Conservation (phyloP, 1,140 invertebrate species). For the Nasonia giraulti region DNA sequence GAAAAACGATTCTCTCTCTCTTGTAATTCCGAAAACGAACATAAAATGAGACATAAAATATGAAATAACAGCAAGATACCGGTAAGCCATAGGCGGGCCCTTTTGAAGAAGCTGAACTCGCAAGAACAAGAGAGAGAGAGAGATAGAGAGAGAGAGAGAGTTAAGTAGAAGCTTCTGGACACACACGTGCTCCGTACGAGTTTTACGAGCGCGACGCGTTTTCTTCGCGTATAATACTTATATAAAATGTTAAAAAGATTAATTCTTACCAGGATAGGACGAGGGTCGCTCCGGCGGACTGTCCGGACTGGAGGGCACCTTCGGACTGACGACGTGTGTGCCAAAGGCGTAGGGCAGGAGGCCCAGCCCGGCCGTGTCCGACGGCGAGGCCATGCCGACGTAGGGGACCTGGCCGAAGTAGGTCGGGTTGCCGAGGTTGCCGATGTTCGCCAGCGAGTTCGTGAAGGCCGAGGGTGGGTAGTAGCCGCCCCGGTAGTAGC, state of each 20-base stretch:
- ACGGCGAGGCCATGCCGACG: constrained; percentile 56
- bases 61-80: constrained; percentile 54
- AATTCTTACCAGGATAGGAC: constrained; percentile 61
- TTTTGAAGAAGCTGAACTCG: constrained; percentile 51
- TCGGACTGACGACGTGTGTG: constrained; percentile 48
- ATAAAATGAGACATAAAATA: constrained; percentile 59
- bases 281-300: constrained; percentile 58
- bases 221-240: neutral
- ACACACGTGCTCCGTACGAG: neutral
- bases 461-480: constrained; percentile 49
- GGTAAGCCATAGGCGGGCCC: constrained; percentile 32
- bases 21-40: constrained; percentile 54
- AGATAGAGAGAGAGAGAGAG: constrained; percentile 2
- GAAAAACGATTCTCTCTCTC: constrained; percentile 17
- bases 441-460: constrained; percentile 45
- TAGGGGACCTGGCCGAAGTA: constrained; percentile 59
- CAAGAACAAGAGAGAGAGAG: neutral
- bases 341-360: constrained; percentile 53
- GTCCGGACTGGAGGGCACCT: constrained; percentile 57
- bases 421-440: constrained; percentile 57
- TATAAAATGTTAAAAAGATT: neutral
- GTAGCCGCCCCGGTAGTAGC: constrained; percentile 7
- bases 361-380: constrained; percentile 51
- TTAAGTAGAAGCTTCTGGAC: constrained; percentile 27
- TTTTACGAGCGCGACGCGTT: neutral